Evolutionary conservation across 2,797 vertebrate genomes (phyloP).

Genomic region (Dermochelys coriacea): DNA sequence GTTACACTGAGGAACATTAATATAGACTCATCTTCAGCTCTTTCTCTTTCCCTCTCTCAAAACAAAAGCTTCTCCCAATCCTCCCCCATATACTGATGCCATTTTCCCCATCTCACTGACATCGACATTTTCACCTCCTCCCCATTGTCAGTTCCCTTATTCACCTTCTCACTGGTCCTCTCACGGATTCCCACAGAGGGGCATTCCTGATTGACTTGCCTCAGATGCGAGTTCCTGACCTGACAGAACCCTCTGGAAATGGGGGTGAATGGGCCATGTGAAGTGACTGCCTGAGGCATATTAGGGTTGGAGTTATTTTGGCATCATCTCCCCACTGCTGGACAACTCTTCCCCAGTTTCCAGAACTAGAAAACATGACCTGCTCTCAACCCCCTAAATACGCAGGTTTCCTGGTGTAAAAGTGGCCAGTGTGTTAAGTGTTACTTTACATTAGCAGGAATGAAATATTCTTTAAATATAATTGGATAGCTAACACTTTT

Average conservation of each 20-base stretch:
- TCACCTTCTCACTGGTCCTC: neutral
- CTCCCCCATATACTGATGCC: neutral
- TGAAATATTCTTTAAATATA: rapidly evolving
- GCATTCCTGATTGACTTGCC: neutral
- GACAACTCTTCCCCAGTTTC: rapidly evolving
- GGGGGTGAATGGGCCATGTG: neutral
- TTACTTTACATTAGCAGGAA: neutral
- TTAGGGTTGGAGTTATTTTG: neutral
- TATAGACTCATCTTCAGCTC: neutral
- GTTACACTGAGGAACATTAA: neutral
- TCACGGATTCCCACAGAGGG: neutral
- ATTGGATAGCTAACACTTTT: rapidly evolving
- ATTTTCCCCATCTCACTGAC: neutral
- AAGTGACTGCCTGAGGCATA: neutral
- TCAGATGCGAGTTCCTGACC: neutral
- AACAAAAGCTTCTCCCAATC: neutral
- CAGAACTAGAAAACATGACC: neutral
- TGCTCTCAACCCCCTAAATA: neutral
- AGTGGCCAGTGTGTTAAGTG: neutral
- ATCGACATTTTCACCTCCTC: neutral
- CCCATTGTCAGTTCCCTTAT: neutral
- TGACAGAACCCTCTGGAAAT: neutral
- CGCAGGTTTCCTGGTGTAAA: neutral
- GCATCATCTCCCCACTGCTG: neutral
- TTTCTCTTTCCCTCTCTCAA: neutral